These are phyloP conservation scores for Propsilocerus akamusi DNA, from an alignment of 1,140 invertebrate genomes.

Conservation along the genomic window DNA sequence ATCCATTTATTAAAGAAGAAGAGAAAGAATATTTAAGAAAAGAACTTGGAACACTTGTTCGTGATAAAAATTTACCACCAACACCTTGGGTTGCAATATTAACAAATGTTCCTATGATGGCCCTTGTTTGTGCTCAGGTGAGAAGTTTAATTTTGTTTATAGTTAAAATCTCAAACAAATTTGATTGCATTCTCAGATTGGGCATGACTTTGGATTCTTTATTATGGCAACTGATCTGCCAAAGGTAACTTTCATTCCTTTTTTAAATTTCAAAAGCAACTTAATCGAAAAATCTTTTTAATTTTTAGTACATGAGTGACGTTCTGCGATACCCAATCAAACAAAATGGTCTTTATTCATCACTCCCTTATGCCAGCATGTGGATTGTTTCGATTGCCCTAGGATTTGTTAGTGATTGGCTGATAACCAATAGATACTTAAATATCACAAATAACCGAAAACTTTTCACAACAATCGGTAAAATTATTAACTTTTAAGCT, in stretches of 20 bases:
- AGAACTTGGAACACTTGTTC: conserved; percentile 29
- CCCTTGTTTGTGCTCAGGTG: conserved; percentile 40
- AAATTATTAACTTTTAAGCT: conserved; percentile 5
- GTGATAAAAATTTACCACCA: conserved; percentile 31
- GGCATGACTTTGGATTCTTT: conserved; percentile 89
- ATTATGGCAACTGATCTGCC: conserved; percentile 84
- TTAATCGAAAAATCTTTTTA: not conserved
- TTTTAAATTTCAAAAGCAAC: no score
- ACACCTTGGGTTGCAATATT: conserved; percentile 55
- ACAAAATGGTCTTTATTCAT: conserved; percentile 43
- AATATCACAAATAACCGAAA: conserved; percentile 42
- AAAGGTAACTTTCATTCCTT: conserved; percentile 24
- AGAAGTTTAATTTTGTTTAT: conserved; percentile 8
- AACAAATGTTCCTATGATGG: conserved; percentile 55
- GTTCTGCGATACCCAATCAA: conserved; percentile 69
- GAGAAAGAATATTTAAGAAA: conserved; percentile 57
- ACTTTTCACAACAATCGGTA: conserved; percentile 52
- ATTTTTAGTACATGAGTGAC: conserved; percentile 58
- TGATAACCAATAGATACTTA: conserved; percentile 35
- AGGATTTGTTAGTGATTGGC: conserved; percentile 45
- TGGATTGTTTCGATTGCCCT: conserved; percentile 47
- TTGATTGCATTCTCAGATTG: conserved; percentile 29
- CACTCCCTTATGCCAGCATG: conserved; percentile 52
- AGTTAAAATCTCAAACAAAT: conserved; percentile 15
- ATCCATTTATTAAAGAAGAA: conserved; percentile 64